Percentiles rank a stretch among this genome's conserved stretches.
phyloP scores from a whole-genome alignment of 2,888 invertebrate species.

The Pollenia amentaria region DNA sequence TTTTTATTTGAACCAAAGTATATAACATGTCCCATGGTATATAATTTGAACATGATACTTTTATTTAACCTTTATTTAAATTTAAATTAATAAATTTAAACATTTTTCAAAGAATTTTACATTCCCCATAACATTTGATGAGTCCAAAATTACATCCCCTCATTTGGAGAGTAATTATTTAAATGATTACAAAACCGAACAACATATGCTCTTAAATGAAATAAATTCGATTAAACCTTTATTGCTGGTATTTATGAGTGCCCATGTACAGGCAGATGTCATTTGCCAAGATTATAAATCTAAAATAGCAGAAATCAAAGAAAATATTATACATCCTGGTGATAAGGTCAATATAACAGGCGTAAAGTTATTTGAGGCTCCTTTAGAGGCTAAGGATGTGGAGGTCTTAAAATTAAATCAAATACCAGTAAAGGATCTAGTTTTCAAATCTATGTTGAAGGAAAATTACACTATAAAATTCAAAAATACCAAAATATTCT shows the following conservation, averaged over 20 bases:
- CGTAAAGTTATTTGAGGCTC: constrained; percentile 77
- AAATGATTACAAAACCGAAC: constrained; percentile 75
- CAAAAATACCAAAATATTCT: constrained; percentile 76
- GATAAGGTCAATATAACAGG: constrained; percentile 78
- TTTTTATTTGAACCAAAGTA: background rate
- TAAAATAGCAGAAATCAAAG: constrained; percentile 76
- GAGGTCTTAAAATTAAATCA: constrained; percentile 75
- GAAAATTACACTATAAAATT: constrained; percentile 71
- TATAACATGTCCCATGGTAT: no score
- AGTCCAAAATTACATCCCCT: constrained; percentile 77
- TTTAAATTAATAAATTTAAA: background rate
- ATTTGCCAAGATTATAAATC: constrained; percentile 76
- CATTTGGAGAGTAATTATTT: constrained; percentile 76
- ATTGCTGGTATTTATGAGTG: constrained; percentile 79
- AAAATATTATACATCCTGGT: constrained; percentile 78
- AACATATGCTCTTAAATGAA: constrained; percentile 77
- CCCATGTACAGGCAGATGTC: constrained; percentile 76
- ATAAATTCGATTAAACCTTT: constrained; percentile 63
- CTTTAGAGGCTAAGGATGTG: constrained; percentile 74
- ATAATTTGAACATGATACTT: background rate
- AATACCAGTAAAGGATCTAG: constrained; percentile 75
- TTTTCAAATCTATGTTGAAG: constrained; percentile 73
- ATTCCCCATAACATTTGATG: constrained; percentile 75
- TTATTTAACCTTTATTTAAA: no score
- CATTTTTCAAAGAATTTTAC: constrained; percentile 75